Base-by-base conservation (phyloP, 2,113 vertebrate species). In the Anoplopoma fimbria region DNA sequence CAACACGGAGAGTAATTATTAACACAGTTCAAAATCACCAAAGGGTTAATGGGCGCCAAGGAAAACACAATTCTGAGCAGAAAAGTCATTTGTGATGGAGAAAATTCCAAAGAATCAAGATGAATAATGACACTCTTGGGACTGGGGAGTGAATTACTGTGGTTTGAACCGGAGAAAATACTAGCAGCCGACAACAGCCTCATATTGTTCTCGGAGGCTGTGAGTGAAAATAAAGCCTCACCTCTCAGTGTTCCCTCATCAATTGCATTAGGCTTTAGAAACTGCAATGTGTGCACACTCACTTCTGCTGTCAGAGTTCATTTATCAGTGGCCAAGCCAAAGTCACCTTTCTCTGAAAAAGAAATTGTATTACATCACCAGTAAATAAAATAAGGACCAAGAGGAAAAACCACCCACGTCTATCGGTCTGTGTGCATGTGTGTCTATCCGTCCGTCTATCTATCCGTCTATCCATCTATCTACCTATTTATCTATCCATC, bases 241-340 rank as follows among this genome's bases (percentile, higher is more conserved):
- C 85, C 79, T 70, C 68, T 85, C 67, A 60, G 38, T 36, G 69
- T 64, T 85, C 72, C 62, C 67, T 81, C 86, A 89, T 90, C 90
- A 90, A 82, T 77, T 73, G 45, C 81, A 85, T 86, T 88, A 88
- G 71, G 67, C 47, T 89, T 49, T 68, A 74, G 55, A 89, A 89
- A 89, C 25, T 78, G 82, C 89, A 75, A 21, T 60, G 86, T 77
- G 62, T 71, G 85, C 81, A 77, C 45, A 63, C 79, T 77, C 82
- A 75, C 75, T 75, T 70, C 69, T 69, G 45, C 75, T 70, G 69
- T 86, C 86, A 77, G 64, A 68, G 85, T 84, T 87, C 75, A 89
- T 93, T 83, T 45, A 82, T 93, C 88, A 82, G 36, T 2, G 65
- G 51, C 42, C 42, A 29, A 33, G 71, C 69, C 25, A 92, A 90